Conservation (phyloP, 2,888 invertebrate genomes). For the Tillus elongatus region DNA sequence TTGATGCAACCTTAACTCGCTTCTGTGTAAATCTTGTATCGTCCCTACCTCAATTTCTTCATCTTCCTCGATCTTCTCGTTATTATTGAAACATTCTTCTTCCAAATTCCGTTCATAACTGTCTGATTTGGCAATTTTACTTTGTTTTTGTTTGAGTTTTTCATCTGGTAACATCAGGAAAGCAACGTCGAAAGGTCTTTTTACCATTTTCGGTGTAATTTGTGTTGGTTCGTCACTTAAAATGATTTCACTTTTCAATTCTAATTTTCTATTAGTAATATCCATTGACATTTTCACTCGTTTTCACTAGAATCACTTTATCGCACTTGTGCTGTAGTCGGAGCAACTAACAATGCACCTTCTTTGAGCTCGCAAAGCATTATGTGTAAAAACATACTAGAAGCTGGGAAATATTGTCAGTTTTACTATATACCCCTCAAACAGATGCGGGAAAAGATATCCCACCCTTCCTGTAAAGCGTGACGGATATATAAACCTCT, state of each 20-base stretch:
- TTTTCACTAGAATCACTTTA: conserved; percentile 33
- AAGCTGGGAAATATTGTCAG: conserved; percentile 41
- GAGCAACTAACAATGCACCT: conserved; percentile 28
- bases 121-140: conserved; percentile 46
- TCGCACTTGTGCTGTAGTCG: conserved; percentile 16
- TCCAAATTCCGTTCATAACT: conserved; percentile 26
- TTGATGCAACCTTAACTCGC: conserved; percentile 25
- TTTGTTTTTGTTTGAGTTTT: conserved; percentile 57
- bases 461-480: conserved; percentile 25
- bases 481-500: conserved; percentile 24
- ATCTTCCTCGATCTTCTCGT: conserved; percentile 32
- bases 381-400: conserved; percentile 41
- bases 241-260: conserved; percentile 43
- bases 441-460: conserved; percentile 31
- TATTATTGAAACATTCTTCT: conserved; percentile 22
- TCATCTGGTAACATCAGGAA: conserved; percentile 85
- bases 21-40: conserved; percentile 22
- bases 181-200: conserved; percentile 83
- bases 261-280: conserved; percentile 40
- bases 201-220: conserved; percentile 44
- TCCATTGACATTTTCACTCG: conserved; percentile 60
- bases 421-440: conserved; percentile 37
- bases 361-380: conserved; percentile 33
- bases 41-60: conserved; percentile 36
- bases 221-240: conserved; percentile 30